These are phyloP conservation scores for Dryobota labecula DNA, from an alignment of 2,888 invertebrate species.

Conservation along the genomic window DNA sequence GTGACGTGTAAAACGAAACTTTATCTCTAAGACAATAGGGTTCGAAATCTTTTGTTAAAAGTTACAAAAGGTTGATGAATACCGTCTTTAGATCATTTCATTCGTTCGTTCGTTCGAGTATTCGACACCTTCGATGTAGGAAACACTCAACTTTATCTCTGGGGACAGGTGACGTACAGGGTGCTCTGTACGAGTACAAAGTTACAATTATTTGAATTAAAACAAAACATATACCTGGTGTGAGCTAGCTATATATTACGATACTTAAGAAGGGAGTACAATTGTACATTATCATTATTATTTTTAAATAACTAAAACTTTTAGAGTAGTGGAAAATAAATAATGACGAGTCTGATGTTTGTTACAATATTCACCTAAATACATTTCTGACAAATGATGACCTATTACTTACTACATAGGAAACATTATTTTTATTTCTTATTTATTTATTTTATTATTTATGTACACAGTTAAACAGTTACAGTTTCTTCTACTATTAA, in stretches of 20 bases:
- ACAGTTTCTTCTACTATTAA: too few species aligned
- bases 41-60: slow-evolving; percentile 30
- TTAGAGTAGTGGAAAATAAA: not conserved
- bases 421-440: too few species aligned
- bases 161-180: slow-evolving; percentile 74
- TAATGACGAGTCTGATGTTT: too few species aligned
- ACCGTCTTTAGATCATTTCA: slow-evolving; percentile 68
- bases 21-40: slow-evolving; percentile 24
- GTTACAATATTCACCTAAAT: too few species aligned
- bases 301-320: not conserved
- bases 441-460: too few species aligned
- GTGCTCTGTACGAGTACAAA: slow-evolving; percentile 56
- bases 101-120: slow-evolving; percentile 73
- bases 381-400: too few species aligned
- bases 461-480: too few species aligned
- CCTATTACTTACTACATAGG: too few species aligned
- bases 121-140: slow-evolving; percentile 78
- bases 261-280: not conserved
- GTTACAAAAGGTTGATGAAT: slow-evolving; percentile 62
- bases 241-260: not conserved
- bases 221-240: not conserved
- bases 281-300: not conserved
- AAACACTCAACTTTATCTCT: slow-evolving; percentile 78
- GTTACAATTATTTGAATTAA: slow-evolving; percentile 64
- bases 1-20: slow-evolving; percentile 30